These are phyloP conservation scores for Petrolisthes cinctipes DNA, from an alignment of 2,888 invertebrate species.

Conservation along the genomic window DNA sequence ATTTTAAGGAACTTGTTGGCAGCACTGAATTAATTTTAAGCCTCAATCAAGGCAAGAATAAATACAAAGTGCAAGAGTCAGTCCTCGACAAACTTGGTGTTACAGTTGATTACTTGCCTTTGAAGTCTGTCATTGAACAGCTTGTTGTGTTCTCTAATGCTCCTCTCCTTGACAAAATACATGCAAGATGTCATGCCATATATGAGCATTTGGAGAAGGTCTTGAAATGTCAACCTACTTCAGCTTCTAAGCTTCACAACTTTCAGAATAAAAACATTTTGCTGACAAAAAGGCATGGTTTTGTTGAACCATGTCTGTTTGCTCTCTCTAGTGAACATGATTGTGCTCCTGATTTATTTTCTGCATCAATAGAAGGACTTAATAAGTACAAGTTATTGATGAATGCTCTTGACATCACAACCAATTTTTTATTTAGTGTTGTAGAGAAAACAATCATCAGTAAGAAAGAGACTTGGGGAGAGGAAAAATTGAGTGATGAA, in stretches of 20 bases:
- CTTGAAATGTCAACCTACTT: background rate
- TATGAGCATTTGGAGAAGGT: no score
- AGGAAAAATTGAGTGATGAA: background rate
- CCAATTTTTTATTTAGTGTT: background rate
- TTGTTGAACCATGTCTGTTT: constrained; percentile 32
- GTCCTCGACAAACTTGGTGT: no score
- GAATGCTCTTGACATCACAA: constrained; percentile 15
- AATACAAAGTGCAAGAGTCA: no score
- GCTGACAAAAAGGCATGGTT: constrained; percentile 28
- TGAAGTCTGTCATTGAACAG: no score
- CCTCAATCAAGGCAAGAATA: no score
- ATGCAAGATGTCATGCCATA: no score
- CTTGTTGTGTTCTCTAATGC: no score
- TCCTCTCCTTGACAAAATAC: no score
- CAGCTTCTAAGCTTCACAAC: background rate
- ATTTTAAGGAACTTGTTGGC: constrained; percentile 8
- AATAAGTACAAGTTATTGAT: constrained; percentile 11
- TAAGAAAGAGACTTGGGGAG: constrained; percentile 22
- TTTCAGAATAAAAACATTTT: constrained; percentile 25
- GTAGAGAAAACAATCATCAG: constrained; percentile 4
- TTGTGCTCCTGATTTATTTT: constrained; percentile 43
- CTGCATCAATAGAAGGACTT: constrained; percentile 23
- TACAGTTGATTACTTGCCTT: no score
- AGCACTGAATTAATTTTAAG: background rate
- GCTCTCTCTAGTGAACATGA: constrained; percentile 5